Percentiles rank a stretch among this genome's conserved stretches.
These are phyloP conservation scores for Drepana falcataria DNA, from an alignment of 2,888 invertebrate genomes.

Conservation along the genomic window DNA sequence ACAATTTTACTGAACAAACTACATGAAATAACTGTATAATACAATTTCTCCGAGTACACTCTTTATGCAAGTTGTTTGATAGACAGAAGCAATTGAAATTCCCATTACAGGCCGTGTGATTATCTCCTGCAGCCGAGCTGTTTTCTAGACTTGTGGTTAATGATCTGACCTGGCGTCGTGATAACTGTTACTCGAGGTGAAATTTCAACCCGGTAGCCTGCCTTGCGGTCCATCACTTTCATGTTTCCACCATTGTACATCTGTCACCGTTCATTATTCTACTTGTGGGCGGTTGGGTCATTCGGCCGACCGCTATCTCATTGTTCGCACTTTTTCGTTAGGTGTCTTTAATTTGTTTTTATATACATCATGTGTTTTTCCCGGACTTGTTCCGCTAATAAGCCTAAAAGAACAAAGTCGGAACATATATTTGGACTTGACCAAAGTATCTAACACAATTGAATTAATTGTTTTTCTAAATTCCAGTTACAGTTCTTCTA, in stretches of 20 bases:
- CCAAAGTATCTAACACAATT: too few species aligned
- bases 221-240: slow-evolving; percentile 25
- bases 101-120: too few species aligned
- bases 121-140: neutral
- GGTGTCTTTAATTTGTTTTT: slow-evolving; percentile 14
- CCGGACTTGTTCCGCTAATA: too few species aligned
- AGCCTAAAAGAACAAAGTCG: too few species aligned
- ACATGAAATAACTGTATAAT: too few species aligned
- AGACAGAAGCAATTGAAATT: too few species aligned
- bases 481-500: too few species aligned
- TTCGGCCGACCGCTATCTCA: slow-evolving; percentile 13
- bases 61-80: too few species aligned
- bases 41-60: too few species aligned
- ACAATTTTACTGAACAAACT: too few species aligned
- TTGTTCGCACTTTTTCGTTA: slow-evolving; percentile 12
- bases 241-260: slow-evolving; percentile 22
- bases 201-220: slow-evolving; percentile 12
- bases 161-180: neutral
- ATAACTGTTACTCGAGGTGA: neutral
- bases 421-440: too few species aligned
- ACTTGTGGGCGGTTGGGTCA: slow-evolving; percentile 16
- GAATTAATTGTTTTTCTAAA: too few species aligned
- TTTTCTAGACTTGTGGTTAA: neutral
- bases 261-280: slow-evolving; percentile 25
- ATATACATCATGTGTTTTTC: slow-evolving; percentile 6